Conservation (phyloP, 2,888 invertebrate genomes). For the Chymomyza amoena region DNA sequence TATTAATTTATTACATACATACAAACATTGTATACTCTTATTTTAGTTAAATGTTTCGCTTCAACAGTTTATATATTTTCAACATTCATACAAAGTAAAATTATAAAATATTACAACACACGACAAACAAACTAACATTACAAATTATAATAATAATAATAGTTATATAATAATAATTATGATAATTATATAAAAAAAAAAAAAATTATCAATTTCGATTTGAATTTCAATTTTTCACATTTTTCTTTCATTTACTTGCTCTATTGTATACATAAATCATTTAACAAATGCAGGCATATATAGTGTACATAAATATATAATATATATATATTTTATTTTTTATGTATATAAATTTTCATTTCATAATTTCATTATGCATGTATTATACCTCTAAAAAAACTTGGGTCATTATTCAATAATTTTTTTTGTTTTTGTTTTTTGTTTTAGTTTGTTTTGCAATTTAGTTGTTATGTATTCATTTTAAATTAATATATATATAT, state of each 20-base stretch:
- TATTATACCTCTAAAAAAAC: constrained; percentile 8
- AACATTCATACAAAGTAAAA: background rate
- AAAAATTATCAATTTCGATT: constrained; percentile 1
- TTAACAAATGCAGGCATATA: constrained; percentile 54
- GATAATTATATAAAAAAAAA: background rate
- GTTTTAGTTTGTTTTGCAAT: constrained; percentile 18
- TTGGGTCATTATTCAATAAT: constrained; percentile 13
- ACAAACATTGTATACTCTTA: constrained; percentile 22
- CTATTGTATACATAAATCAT: constrained; percentile 13
- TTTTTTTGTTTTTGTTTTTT: constrained; percentile 24
- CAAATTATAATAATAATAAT: background rate
- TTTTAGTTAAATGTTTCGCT: background rate
- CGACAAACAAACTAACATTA: constrained; percentile 1
- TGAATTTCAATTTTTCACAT: background rate
- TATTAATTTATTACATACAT: constrained; percentile 22
- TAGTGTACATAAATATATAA: constrained; percentile 20
- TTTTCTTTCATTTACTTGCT: constrained; percentile 38
- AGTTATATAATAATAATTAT: background rate
- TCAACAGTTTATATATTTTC: background rate
- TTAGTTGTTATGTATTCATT: constrained; percentile 4
- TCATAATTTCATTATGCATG: constrained; percentile 25
- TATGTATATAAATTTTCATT: constrained; percentile 26
- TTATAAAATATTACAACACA: background rate
- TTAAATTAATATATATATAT: constrained; percentile 10
- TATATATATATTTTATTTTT: constrained; percentile 22